A percentile compares a stretch with the other conserved stretches of the same genome.
These are phyloP conservation scores for Antigone vipio DNA, from an alignment of 2,113 vertebrate genomes.

Conservation along the genomic window DNA sequence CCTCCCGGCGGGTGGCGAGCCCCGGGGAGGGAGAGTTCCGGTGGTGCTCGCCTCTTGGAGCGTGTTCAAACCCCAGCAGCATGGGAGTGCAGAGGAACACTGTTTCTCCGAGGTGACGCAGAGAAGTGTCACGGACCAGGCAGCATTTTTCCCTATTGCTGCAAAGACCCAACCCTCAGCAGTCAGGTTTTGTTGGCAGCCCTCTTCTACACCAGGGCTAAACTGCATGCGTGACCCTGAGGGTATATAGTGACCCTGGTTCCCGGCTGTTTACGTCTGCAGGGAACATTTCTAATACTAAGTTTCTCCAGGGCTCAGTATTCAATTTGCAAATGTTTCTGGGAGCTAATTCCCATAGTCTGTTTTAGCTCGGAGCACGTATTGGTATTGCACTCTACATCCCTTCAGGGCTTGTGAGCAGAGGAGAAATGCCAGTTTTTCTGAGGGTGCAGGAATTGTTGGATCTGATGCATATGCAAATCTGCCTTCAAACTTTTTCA, in stretches of 20 bases:
- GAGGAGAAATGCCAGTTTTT: neutral
- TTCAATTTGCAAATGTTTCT: neutral
- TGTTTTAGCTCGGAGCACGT: neutral
- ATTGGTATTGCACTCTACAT: neutral
- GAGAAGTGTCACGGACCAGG: neutral
- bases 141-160: neutral
- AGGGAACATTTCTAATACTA: neutral
- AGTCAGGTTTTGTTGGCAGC: neutral
- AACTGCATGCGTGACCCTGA: neutral
- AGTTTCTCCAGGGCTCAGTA: neutral
- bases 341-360: neutral
- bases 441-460: neutral
- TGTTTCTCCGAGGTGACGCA: fast-evolving
- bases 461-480: neutral
- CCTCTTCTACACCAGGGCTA: no score
- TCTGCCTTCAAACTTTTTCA: neutral
- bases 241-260: fast-evolving
- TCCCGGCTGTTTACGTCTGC: neutral
- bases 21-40: fast-evolving
- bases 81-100: fast-evolving
- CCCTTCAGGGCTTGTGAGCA: neutral
- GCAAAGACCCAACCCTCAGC: neutral
- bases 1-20: fast-evolving
- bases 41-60: fast-evolving
- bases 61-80: neutral